Evolutionary conservation across 2,888 invertebrate genomes (phyloP).

Genomic region (Epiblema foenella): DNA sequence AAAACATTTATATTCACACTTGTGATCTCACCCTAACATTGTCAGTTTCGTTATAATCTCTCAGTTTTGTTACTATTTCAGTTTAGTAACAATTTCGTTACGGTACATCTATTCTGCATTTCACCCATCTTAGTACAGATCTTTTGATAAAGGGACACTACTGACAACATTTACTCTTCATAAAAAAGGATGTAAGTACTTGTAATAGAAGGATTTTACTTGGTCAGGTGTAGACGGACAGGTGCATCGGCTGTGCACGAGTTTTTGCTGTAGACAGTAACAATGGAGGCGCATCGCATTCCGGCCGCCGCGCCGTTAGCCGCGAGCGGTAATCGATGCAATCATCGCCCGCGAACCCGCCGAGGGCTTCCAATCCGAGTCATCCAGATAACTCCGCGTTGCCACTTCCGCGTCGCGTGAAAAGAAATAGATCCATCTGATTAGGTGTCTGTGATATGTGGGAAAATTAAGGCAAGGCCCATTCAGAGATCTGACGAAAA

Average conservation of each 20-base stretch:
- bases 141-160: background rate
- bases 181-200: background rate
- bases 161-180: conserved; percentile 12
- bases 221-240: conserved; percentile 63
- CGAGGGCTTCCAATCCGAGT: conserved; percentile 44
- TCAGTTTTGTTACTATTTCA: too few species aligned
- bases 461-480: too few species aligned
- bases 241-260: conserved; percentile 69
- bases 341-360: conserved; percentile 54
- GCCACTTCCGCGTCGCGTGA: conserved; percentile 49
- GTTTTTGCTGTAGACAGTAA: conserved; percentile 72
- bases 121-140: background rate
- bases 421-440: conserved; percentile 28
- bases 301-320: conserved; percentile 76
- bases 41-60: too few species aligned
- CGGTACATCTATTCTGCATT: too few species aligned
- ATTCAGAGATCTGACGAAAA: too few species aligned
- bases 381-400: conserved; percentile 49
- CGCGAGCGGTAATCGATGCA: conserved; percentile 67
- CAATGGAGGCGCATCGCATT: conserved; percentile 77
- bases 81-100: too few species aligned
- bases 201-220: conserved; percentile 14
- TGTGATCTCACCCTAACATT: too few species aligned
- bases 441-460: conserved; percentile 21
- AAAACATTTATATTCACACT: too few species aligned